Evolutionary conservation across 1,140 invertebrate genomes (phyloP).

Genomic region (Sitobion miscanthi): DNA sequence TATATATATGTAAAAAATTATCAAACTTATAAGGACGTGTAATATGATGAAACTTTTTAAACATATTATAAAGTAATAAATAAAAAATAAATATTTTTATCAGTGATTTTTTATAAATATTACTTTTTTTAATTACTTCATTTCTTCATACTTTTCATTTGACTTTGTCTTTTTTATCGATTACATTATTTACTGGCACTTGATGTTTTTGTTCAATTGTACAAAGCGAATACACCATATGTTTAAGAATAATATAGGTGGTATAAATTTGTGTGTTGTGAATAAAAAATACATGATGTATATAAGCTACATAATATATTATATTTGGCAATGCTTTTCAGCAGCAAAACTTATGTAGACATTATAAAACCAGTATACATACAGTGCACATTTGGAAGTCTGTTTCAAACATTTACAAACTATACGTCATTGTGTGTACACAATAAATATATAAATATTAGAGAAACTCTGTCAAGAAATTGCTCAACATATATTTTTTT

Average conservation of each 20-base stretch:
- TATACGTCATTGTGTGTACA: neutral
- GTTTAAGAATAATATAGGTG: neutral
- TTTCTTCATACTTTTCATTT: neutral
- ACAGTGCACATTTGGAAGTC: neutral
- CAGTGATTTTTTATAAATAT: too few relatives aligned
- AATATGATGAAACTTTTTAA: too few relatives aligned
- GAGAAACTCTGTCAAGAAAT: neutral
- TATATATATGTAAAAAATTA: too few relatives aligned
- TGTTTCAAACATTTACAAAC: conserved; percentile 4
- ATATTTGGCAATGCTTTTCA: neutral
- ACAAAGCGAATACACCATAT: neutral
- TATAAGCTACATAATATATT: neutral
- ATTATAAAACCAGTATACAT: neutral
- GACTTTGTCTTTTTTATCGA: neutral
- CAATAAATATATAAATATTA: neutral
- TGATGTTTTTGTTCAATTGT: neutral
- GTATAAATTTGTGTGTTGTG: neutral
- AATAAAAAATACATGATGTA: neutral
- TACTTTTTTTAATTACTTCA: too few relatives aligned
- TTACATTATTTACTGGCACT: neutral
- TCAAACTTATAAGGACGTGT: too few relatives aligned
- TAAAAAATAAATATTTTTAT: too few relatives aligned
- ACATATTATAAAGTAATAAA: too few relatives aligned
- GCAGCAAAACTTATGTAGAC: neutral
- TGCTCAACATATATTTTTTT: neutral